Percentiles rank a stretch among this genome's conserved stretches.
Evolutionary conservation across 37 sponge, comb jelly and placozoan species (phyloP).

Genomic region (Mnemiopsis leidyi): DNA sequence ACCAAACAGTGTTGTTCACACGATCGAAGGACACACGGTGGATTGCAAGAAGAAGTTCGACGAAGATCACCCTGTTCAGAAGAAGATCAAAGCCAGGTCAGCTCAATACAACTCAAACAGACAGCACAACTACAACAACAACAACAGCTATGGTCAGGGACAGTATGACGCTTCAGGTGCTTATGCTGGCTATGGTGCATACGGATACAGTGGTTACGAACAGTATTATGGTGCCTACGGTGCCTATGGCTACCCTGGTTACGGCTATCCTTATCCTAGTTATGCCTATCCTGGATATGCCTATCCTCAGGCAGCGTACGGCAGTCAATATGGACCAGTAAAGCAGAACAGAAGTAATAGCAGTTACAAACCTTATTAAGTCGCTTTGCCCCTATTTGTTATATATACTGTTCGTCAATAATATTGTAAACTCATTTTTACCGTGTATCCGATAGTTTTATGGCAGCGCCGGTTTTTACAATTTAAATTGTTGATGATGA

Average conservation of each 20-base stretch:
- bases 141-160: neutral
- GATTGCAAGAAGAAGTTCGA: constrained; percentile 66
- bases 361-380: constrained; percentile 39
- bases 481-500: neutral
- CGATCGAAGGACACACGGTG: constrained; percentile 60
- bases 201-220: constrained; percentile 53
- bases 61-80: constrained; percentile 62
- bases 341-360: constrained; percentile 14
- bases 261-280: neutral
- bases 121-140: neutral
- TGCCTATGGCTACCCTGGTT: constrained; percentile 47
- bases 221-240: constrained; percentile 60
- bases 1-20: constrained; percentile 64
- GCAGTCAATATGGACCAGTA: constrained; percentile 28
- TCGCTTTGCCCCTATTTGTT: neutral
- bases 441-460: neutral
- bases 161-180: neutral
- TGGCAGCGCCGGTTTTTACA: neutral
- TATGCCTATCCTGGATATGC: constrained; percentile 44
- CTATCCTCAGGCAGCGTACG: constrained; percentile 7
- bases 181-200: constrained; percentile 40
- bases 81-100: constrained; percentile 57
- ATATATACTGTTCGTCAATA: neutral
- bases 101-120: constrained; percentile 19
- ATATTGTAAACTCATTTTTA: neutral